phyloP scores from a whole-genome alignment of 2,888 invertebrate genomes.

The Melikaiella ostensackeni region DNA sequence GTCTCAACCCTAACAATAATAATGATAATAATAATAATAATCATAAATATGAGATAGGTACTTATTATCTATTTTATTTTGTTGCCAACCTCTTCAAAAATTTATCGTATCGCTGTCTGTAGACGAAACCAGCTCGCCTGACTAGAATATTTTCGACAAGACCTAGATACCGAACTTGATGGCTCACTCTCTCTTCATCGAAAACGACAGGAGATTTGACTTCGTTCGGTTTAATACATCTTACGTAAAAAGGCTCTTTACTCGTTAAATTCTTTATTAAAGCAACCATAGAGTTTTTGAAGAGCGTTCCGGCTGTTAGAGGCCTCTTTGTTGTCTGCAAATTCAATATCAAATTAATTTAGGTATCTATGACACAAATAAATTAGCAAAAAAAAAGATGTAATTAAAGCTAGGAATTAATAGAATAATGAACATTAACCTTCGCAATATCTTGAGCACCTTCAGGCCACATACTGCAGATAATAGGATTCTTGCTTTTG shows the following conservation, averaged over 20 bases:
- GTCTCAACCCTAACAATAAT: too few relatives aligned
- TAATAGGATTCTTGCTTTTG: constrained; percentile 87
- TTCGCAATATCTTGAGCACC: constrained; percentile 93
- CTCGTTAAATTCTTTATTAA: constrained; percentile 91
- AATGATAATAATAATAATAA: constrained; percentile 19
- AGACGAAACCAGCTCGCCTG: constrained; percentile 97
- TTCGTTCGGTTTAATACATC: constrained; percentile 98
- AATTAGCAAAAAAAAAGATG: too few relatives aligned
- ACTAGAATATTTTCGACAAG: constrained; percentile 97
- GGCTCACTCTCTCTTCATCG: constrained; percentile 88
- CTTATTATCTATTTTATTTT: constrained; percentile 8
- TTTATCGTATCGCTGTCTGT: constrained; percentile 94
- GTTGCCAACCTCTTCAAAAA: constrained; percentile 87
- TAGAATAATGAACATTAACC: constrained; percentile 70
- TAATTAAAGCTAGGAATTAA: neutral
- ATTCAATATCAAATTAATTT: constrained; percentile 47
- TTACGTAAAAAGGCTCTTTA: constrained; percentile 97
- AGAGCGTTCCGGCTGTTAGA: constrained; percentile 94
- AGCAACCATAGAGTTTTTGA: constrained; percentile 96
- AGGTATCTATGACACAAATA: neutral
- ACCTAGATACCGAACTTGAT: constrained; percentile 92
- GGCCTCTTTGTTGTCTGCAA: constrained; percentile 95
- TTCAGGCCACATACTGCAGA: constrained; percentile 97
- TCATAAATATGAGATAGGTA: constrained; percentile 17
- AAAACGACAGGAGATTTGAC: constrained; percentile 92